Base-by-base conservation (phyloP, 2,797 vertebrate species). In the Leptatherina wallacei region DNA sequence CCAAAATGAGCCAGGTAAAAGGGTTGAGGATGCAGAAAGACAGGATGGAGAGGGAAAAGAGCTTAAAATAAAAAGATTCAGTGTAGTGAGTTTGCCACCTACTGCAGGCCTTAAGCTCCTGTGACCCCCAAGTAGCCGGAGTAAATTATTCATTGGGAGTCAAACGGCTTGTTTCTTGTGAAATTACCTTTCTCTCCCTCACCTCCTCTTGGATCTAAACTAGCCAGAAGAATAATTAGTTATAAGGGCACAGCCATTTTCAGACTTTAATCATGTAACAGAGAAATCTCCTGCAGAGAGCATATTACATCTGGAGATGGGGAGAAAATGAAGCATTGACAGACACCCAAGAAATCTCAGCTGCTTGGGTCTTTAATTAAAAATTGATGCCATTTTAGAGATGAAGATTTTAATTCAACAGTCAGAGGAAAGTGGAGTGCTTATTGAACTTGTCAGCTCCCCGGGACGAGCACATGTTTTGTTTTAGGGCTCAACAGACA, bases 91-190 rank as follows among this genome's bases (percentile, higher is more conserved):
- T 81, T 85, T 68, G 73, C 85, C 80, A 74, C 71, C 56, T 79
- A 54, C 69, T 57, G 54, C 81, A 67, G 73, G 89, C 86, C 85
- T 61, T 85, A 64, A 90, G 85, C 85, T 85, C 71, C 65, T 61
- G 71, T 84, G 88, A 92, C 91, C 90, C 85, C 87, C 56, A 71
- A 88, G 84, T 88, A 92, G 85, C 61, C 1, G 11, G 64, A 78
- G 85, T 94, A 89, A 93, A 94, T 94, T 93, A 94, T 94, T 93
- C 87, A 94, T 93, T 89, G 87, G 80, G 80, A 93, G 90, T 93
- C 91, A 93, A 94, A 92, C 71, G 82, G 79, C 90, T 93, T 93
- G 92, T 92, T 94, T 94, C 88, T 89, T 86, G 88, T 88, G 85
- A 94, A 95, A 95, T 94, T 91, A 91, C 89, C 89, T 92, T 85